Conservation (phyloP, 2,113 vertebrate species). For the Rhegmatorhina hoffmannsi region DNA sequence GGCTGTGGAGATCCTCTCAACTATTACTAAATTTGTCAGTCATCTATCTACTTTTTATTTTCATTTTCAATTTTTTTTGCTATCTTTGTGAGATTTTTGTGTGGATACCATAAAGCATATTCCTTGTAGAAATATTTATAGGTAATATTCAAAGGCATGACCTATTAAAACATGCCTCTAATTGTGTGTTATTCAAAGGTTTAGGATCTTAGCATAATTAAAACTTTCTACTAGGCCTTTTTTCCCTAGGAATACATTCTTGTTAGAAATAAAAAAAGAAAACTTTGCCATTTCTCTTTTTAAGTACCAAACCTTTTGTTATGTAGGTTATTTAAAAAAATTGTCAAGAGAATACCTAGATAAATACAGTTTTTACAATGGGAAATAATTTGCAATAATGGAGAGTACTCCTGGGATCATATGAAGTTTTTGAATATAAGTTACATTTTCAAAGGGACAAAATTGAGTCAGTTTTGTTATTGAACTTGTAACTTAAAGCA, state of each 20-base stretch:
- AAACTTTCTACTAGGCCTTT: not conserved
- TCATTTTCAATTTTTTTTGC: not conserved
- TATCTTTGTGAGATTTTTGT: not conserved
- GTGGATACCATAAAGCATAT: not conserved
- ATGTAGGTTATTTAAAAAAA: not conserved
- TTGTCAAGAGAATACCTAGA: not conserved
- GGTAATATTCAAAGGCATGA: not conserved
- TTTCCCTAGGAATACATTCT: not conserved
- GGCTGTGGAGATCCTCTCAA: not conserved
- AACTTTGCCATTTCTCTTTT: not conserved
- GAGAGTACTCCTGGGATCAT: not conserved
- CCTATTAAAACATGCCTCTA: not conserved
- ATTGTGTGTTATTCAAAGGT: not conserved
- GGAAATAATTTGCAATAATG: not conserved
- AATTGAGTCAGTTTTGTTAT: not conserved
- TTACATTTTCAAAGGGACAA: not conserved
- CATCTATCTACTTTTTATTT: not conserved
- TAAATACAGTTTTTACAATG: not conserved
- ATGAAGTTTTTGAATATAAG: not conserved
- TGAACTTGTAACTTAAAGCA: not conserved
- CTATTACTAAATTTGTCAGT: not conserved
- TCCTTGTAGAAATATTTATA: not conserved
- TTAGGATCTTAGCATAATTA: not conserved
- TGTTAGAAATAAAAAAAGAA: not conserved
- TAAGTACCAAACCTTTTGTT: not conserved